Conservation (phyloP, 2,888 invertebrate genomes). For the Eupelmus urozonus region DNA sequence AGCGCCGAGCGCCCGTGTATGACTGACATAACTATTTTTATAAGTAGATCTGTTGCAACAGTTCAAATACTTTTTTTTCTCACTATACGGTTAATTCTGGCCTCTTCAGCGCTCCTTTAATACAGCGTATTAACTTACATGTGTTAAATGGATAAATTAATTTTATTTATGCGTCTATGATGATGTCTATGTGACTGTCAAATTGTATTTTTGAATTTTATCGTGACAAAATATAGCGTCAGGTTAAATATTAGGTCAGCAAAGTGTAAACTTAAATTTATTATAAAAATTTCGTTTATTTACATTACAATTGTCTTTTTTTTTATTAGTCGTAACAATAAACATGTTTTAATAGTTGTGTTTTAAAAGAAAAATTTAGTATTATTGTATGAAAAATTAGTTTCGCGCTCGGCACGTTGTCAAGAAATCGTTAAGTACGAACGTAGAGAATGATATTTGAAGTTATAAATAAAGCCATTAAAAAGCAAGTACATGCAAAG, state of each 20-base stretch:
- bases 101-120: background rate
- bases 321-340: too few relatives aligned
- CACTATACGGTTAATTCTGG: slow-evolving; percentile 40
- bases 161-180: too few relatives aligned
- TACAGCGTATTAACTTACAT: background rate
- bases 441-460: background rate
- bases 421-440: background rate
- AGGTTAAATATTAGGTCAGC: too few relatives aligned
- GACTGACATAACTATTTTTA: slow-evolving; percentile 59
- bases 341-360: too few relatives aligned
- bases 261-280: too few relatives aligned
- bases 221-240: too few relatives aligned
- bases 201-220: too few relatives aligned
- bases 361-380: too few relatives aligned
- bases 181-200: too few relatives aligned
- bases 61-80: slow-evolving; percentile 40
- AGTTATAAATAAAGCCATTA: slow-evolving; percentile 36
- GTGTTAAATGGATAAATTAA: background rate
- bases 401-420: slow-evolving; percentile 2
- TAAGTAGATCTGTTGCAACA: slow-evolving; percentile 55
- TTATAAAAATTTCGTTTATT: too few relatives aligned
- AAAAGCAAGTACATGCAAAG: slow-evolving; percentile 3
- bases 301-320: too few relatives aligned
- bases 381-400: background rate
- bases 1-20: slow-evolving; percentile 28